Conservation (phyloP, 2,113 vertebrate genomes). For the Scortum barcoo region DNA sequence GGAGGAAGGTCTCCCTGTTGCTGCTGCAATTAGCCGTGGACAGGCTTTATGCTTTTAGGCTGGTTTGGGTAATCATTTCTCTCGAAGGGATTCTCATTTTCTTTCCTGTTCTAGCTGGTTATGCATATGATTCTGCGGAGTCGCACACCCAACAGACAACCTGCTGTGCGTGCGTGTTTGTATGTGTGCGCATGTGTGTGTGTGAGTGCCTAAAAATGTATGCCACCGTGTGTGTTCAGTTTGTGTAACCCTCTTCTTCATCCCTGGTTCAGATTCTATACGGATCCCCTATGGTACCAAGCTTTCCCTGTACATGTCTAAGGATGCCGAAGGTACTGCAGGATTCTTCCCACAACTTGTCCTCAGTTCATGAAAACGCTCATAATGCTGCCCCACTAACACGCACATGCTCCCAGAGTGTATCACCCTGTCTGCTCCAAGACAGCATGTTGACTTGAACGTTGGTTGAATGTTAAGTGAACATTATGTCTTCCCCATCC, state of each 20-base stretch:
- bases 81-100: constrained; percentile 45
- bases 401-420: constrained; percentile 71
- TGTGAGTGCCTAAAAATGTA: constrained; percentile 31
- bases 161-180: constrained; percentile 45
- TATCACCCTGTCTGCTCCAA: constrained; percentile 68
- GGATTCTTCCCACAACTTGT: constrained; percentile 65
- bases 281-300: constrained; percentile 90
- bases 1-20: constrained; percentile 49
- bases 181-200: constrained; percentile 45
- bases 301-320: constrained; percentile 89
- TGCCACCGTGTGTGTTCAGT: constrained; percentile 59
- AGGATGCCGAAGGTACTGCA: constrained; percentile 88
- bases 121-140: constrained; percentile 37
- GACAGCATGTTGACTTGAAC: constrained; percentile 80
- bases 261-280: constrained; percentile 89
- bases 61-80: constrained; percentile 52
- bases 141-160: constrained; percentile 9
- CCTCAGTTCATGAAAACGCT: constrained; percentile 56
- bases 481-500: constrained; percentile 75
- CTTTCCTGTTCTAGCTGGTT: constrained; percentile 43
- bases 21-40: constrained; percentile 60
- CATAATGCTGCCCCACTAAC: constrained; percentile 74
- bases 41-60: constrained; percentile 51
- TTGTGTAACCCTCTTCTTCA: constrained; percentile 83
- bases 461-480: constrained; percentile 80